Conservation (phyloP, 1,140 invertebrate genomes). For the Steinernema khuongi region DNA sequence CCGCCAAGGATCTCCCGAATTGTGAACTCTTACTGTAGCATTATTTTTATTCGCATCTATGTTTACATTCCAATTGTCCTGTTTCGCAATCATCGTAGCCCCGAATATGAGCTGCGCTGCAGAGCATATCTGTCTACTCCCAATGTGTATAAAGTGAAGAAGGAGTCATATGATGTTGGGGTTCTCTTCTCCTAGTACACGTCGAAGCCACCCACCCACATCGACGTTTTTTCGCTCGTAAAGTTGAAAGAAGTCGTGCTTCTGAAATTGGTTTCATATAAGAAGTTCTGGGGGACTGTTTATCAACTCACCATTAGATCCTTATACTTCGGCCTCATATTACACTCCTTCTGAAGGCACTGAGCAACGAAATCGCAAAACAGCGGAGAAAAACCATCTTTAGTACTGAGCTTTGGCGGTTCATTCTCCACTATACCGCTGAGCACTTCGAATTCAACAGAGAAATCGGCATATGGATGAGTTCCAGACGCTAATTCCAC, state of each 20-base stretch:
- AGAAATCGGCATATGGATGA: slow-evolving; percentile 71
- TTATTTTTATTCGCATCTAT: too few relatives aligned
- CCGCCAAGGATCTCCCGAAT: too few relatives aligned
- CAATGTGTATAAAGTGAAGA: not conserved
- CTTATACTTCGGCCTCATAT: not conserved
- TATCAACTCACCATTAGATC: not conserved
- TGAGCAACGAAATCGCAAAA: slow-evolving; percentile 7
- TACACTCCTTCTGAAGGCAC: slow-evolving; percentile 11
- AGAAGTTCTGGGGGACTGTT: not conserved
- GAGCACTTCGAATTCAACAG: not conserved
- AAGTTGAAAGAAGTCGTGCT: slow-evolving; percentile 1
- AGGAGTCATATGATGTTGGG: too few relatives aligned
- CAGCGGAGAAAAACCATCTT: slow-evolving; percentile 14
- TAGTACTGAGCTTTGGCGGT: slow-evolving; percentile 65
- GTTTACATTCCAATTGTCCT: too few relatives aligned
- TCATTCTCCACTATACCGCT: slow-evolving; percentile 74
- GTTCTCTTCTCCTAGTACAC: not conserved
- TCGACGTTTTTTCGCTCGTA: not conserved
- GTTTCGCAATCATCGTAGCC: too few relatives aligned
- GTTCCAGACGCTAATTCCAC: slow-evolving; percentile 85
- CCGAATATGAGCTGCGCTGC: too few relatives aligned
- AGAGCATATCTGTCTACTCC: too few relatives aligned
- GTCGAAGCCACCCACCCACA: not conserved
- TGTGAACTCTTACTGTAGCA: too few relatives aligned
- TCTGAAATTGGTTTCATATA: not conserved